These are phyloP conservation scores for Seladonia tumulorum DNA, from an alignment of 2,888 invertebrate genomes.

Conservation along the genomic window DNA sequence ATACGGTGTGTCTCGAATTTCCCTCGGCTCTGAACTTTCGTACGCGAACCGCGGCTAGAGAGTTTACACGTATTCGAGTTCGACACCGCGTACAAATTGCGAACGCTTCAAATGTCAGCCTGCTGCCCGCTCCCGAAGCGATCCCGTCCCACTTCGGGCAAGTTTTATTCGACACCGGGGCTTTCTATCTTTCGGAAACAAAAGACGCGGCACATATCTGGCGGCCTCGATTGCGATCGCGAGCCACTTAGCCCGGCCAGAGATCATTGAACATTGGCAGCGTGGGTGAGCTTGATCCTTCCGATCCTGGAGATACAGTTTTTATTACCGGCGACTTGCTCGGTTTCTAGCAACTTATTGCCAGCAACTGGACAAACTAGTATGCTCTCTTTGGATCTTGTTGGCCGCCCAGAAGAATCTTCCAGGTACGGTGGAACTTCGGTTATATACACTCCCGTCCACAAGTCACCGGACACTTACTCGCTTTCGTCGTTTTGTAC, in stretches of 20 bases:
- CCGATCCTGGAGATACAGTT: not conserved
- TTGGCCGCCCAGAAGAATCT: too few species aligned
- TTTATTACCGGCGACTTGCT: not conserved
- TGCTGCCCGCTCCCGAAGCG: not conserved
- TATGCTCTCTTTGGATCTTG: not conserved
- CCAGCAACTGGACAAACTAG: too few species aligned
- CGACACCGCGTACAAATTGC: slow-evolving; percentile 62
- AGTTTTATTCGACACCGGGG: slow-evolving; percentile 11
- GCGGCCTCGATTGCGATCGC: slow-evolving; percentile 13
- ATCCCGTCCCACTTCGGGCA: slow-evolving; percentile 43
- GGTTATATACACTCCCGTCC: too few species aligned
- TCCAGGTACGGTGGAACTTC: not conserved
- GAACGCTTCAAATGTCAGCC: slow-evolving; percentile 49
- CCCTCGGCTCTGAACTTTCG: slow-evolving; percentile 63
- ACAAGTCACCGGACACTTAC: too few species aligned
- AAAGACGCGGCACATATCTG: not conserved
- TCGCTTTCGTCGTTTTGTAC: too few species aligned
- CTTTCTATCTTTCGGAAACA: slow-evolving; percentile 18
- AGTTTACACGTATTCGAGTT: slow-evolving; percentile 60
- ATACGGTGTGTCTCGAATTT: slow-evolving; percentile 67
- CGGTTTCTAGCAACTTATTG: not conserved
- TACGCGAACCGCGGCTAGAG: slow-evolving; percentile 28
- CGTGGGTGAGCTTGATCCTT: slow-evolving; percentile 1
- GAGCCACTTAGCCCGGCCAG: slow-evolving; percentile 10
- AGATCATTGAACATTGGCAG: not conserved